Base-by-base conservation (phyloP, 2,888 invertebrate species). In the Holacanthella duospinosa region DNA sequence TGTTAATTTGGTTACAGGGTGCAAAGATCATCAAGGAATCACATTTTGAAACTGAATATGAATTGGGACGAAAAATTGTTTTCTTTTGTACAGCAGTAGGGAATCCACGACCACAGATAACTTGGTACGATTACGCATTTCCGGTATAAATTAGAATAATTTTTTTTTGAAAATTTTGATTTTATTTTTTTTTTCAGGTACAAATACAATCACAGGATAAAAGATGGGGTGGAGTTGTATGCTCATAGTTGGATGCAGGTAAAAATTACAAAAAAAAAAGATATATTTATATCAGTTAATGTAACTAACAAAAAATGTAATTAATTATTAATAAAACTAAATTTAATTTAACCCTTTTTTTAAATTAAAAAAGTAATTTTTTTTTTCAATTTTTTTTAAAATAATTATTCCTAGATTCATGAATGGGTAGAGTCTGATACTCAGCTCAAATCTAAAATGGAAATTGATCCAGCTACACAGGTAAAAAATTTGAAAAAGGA, bases 71-170 rank as follows among this genome's bases (percentile, higher is more conserved):
- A 66, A 88, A 87, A 77, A 85, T 88, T 43, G 83, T 86, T 3
- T 85, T 88, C 74, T 85, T 87, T 75, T 88, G 87, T 74, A 84
- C 85, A 80, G 87, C 87, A 0, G 80, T 80, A 74, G 87, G 87
- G 44, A 79, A 81, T 63, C 87, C 87, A 1, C 77, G 86, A 64
- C 87, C 87, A 1, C 84, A 85, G 76, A 86, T 88, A 61, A 87
- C 85, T 36, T 88, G 87, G 87, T 85, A 43, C 9, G 55, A 53
- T 76, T 69, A 54, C 19, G 28, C 2, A 56, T 56, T 56, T 28
- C 29, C 21, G 53, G 25, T n/a, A 6, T 53, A 55, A 56, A n/a
- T n/a, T n/a, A n/a, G n/a, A n/a, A 56, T 56, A 9, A 27, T 29
- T 27, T 24, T 16, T n/a, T 16, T 4, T 28, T 9, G 29, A 29